Evolutionary conservation across 2,113 vertebrate genomes (phyloP).

Genomic region (Upupa epops): DNA sequence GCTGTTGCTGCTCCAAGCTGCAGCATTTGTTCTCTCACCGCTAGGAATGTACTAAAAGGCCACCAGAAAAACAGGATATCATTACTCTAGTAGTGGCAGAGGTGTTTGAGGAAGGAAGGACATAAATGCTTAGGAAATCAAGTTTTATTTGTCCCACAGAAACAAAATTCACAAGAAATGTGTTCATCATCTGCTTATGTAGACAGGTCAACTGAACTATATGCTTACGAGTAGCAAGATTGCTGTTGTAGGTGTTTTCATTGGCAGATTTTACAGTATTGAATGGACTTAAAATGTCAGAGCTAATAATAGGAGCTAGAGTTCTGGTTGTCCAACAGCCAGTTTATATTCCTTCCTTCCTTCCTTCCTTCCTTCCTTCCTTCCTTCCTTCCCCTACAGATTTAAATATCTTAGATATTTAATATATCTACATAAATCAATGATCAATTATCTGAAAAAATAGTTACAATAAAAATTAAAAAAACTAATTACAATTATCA

Average conservation of each 20-base stretch:
- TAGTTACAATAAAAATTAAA: neutral
- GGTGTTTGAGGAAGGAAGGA: neutral
- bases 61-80: accelerated
- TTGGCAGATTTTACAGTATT: neutral
- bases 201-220: neutral
- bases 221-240: neutral
- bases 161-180: neutral
- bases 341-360: neutral
- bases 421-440: neutral
- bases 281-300: neutral
- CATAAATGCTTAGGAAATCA: neutral
- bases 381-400: too few relatives aligned
- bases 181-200: neutral
- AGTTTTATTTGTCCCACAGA: neutral
- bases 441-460: neutral
- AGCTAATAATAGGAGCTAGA: neutral
- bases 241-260: neutral
- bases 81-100: neutral
- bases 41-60: neutral
- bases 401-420: neutral
- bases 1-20: neutral
- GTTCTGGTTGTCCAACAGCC: neutral
- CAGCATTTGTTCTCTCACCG: neutral
- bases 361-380: too few relatives aligned
- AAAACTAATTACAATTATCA: neutral